Evolutionary conservation across 1,140 invertebrate species (phyloP).

Genomic region (Pseudoatta argentina): DNA sequence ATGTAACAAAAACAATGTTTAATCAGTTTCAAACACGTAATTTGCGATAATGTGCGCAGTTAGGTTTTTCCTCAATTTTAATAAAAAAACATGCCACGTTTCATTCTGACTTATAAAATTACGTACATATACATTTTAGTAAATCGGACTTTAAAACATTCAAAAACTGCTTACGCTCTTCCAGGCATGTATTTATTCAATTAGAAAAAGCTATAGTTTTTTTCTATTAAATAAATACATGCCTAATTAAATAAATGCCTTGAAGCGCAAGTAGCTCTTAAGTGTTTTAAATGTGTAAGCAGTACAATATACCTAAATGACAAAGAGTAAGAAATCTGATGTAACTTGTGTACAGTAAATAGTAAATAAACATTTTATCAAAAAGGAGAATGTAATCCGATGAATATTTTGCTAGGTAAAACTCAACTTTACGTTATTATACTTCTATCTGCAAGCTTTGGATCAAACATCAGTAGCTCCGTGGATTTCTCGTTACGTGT

Average conservation of each 20-base stretch:
- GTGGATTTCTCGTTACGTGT: conserved; percentile 27
- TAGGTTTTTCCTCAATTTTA: background rate
- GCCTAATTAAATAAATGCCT: too few species aligned
- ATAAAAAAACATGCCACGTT: background rate
- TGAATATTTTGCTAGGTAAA: background rate
- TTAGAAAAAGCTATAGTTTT: background rate
- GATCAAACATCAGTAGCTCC: background rate
- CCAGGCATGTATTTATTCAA: background rate
- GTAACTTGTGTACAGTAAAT: background rate
- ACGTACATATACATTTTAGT: background rate
- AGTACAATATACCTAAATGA: background rate
- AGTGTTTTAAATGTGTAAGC: too few species aligned
- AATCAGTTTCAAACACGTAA: conserved; percentile 8
- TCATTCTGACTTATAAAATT: background rate
- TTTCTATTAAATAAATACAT: too few species aligned
- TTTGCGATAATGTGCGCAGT: background rate
- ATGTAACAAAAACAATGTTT: conserved; percentile 35
- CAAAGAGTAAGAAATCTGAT: background rate
- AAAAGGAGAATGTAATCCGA: background rate
- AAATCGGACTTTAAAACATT: background rate
- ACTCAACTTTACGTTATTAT: background rate
- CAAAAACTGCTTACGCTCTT: background rate
- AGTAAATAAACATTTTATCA: background rate
- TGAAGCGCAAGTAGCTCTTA: too few species aligned
- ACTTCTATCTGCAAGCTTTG: background rate